phyloP scores from a whole-genome alignment of 2,888 invertebrate genomes.

The Acronicta aceris region DNA sequence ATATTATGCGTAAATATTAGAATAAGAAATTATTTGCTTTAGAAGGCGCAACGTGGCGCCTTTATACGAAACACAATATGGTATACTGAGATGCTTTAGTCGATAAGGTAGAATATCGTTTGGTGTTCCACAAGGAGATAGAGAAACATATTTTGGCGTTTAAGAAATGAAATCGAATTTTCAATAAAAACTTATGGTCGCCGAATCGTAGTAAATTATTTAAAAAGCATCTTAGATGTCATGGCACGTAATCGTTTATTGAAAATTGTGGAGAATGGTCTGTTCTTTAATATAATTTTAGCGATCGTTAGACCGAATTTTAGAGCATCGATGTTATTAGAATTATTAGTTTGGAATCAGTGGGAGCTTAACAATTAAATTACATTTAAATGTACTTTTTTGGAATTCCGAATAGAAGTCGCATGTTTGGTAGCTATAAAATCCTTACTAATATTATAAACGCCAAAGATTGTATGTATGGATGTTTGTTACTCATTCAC shows the following conservation, averaged over 20 bases:
- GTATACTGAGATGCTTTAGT: constrained; percentile 14
- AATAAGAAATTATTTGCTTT: constrained; percentile 72
- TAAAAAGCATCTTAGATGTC: constrained; percentile 40
- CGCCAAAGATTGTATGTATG: no score
- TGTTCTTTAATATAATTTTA: constrained; percentile 24
- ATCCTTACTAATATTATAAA: no score
- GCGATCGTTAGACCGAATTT: background rate
- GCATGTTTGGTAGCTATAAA: constrained; percentile 54
- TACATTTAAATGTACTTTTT: constrained; percentile 36
- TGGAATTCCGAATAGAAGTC: constrained; percentile 37
- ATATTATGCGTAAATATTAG: constrained; percentile 75
- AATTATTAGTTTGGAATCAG: constrained; percentile 38
- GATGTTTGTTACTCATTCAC: no score
- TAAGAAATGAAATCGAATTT: constrained; percentile 53
- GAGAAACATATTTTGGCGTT: constrained; percentile 24
- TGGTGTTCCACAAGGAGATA: constrained; percentile 20
- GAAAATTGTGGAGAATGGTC: constrained; percentile 39
- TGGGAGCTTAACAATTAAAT: constrained; percentile 55
- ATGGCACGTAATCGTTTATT: constrained; percentile 53
- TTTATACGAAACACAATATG: constrained; percentile 43
- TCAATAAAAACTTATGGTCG: constrained; percentile 56
- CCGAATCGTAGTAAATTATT: constrained; percentile 59
- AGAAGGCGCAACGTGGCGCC: constrained; percentile 27
- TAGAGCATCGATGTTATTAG: constrained; percentile 38
- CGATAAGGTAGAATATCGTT: constrained; percentile 35